Evolutionary conservation across 2,113 vertebrate species (phyloP).

Genomic region (Pandion haliaetus): DNA sequence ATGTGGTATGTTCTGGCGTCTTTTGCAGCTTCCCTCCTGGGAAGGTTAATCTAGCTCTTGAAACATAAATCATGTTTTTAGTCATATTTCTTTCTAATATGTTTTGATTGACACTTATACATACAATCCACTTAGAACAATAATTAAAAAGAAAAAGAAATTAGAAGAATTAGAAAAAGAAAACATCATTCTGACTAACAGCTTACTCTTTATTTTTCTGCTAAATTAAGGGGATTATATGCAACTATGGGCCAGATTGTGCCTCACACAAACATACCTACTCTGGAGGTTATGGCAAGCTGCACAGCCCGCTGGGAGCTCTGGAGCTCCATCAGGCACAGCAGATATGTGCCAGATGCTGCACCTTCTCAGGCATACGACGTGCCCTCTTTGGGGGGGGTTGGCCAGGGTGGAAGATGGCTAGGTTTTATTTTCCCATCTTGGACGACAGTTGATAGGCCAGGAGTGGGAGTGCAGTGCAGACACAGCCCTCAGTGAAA

Average conservation of each 20-base stretch:
- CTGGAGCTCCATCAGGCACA: not conserved
- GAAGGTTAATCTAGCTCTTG: not conserved
- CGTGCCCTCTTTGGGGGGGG: not conserved
- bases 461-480: not conserved
- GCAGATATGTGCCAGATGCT: not conserved
- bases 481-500: not conserved
- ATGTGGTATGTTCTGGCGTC: not conserved
- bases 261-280: not conserved
- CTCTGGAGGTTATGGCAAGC: slow-evolving; percentile 4
- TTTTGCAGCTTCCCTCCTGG: not conserved
- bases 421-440: not conserved
- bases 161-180: not conserved
- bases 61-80: not conserved
- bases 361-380: not conserved
- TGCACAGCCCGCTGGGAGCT: not conserved
- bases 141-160: not conserved
- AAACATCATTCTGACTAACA: not conserved
- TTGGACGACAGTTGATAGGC: not conserved
- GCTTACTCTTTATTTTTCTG: not conserved
- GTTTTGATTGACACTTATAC: not conserved
- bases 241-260: slow-evolving; percentile 6
- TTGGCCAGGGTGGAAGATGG: not conserved
- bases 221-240: not conserved
- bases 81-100: not conserved
- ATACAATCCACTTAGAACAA: not conserved